Conservation (phyloP, 2,113 vertebrate genomes). For the Amblyornis subalaris region DNA sequence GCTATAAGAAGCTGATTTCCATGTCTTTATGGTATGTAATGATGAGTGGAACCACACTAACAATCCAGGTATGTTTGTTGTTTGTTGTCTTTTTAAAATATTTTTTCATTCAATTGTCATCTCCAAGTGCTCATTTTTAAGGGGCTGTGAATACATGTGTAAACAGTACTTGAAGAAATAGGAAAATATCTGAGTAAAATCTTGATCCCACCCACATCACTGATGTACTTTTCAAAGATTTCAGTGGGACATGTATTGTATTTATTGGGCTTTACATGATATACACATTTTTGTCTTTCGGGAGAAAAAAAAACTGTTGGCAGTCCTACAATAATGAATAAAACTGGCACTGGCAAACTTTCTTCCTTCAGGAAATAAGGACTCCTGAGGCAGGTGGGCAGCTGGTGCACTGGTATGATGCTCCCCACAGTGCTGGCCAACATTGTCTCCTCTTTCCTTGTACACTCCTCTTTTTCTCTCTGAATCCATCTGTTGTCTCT, state of each 20-base stretch:
- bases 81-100: no score
- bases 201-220: neutral
- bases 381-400: neutral
- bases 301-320: neutral
- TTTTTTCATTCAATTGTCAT: neutral
- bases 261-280: neutral
- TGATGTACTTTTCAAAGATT: neutral
- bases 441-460: neutral
- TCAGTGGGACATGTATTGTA: neutral
- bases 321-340: neutral
- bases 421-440: neutral
- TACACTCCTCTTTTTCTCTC: neutral
- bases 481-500: constrained; percentile 1
- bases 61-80: neutral
- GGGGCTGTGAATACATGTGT: accelerated
- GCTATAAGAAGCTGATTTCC: neutral
- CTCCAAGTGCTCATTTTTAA: neutral
- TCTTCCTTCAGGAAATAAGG: neutral
- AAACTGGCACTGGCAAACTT: neutral
- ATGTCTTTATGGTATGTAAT: neutral
- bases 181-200: neutral
- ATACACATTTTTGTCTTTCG: neutral
- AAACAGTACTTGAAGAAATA: neutral
- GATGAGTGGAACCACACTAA: neutral
- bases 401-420: neutral